Base-by-base conservation (phyloP, 2,113 vertebrate genomes). In the Macrotus californicus region DNA sequence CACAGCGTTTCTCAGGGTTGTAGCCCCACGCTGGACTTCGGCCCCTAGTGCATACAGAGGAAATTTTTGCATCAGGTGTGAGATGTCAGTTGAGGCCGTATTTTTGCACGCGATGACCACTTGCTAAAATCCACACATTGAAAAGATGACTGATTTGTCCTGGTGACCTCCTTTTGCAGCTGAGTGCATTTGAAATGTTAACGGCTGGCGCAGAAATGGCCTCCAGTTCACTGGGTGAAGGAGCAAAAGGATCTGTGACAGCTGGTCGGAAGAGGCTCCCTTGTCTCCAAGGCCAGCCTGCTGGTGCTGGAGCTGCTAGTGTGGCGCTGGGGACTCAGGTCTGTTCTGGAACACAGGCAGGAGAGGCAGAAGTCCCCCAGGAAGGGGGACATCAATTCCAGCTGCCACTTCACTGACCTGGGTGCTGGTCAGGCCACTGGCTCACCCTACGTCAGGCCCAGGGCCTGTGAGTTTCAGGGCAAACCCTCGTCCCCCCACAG, bases 21-120 rank as follows among this genome's bases (percentile, higher is more conserved):
- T 48, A 5, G 19, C 39, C 46, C 56, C 18, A 6, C 24, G 2
- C 22, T 84, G 31, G 7, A 13, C 10, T 5, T 7, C 21, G 1
- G 39, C 19, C 50, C 59, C 13, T 6, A 10, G 34, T n/a, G 3
- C 36, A 5, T 2, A 34, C 31, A 10, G 12, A 79, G 89, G 48
- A 19, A 7, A 10, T 21, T 36, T 83, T 52, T 13, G 29, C 18
- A 13, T 14, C 2, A 36, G 5, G 56, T 22, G 31, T 21, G 39
- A 89, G 66, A 56, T 56, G 1, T 6, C 6, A 5, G 12, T 0
- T 5, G 48, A 39, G 39, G 46, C 29, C 0, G 1, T 66, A 0
- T 4, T 9, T 66, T 48, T 39, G 19, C 0, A 0, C 1, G 2
- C 0, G 29, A 12, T 14, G 29, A 5, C 26, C 14, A 6, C 14